These are phyloP conservation scores for Mimachlamys varia DNA, from an alignment of 2,888 invertebrate genomes.

Conservation along the genomic window DNA sequence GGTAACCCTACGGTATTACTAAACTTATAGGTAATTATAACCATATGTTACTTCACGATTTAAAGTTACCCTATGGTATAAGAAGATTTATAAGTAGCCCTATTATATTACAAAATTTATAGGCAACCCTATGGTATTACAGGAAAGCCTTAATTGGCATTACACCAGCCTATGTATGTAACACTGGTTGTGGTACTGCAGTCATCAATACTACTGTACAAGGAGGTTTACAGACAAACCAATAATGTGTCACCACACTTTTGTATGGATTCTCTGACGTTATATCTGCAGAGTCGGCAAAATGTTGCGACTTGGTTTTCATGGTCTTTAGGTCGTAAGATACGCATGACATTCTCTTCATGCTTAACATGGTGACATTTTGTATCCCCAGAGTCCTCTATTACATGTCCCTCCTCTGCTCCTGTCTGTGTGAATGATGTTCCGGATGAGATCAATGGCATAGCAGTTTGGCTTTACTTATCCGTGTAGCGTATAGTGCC, in stretches of 20 bases:
- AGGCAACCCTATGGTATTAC: background rate
- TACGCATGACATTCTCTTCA: background rate
- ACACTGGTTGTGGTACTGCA: background rate
- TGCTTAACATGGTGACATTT: background rate
- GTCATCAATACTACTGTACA: background rate
- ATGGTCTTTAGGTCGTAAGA: background rate
- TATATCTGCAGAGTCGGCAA: background rate
- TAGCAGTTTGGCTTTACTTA: conserved; percentile 14
- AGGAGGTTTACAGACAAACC: background rate
- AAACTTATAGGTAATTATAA: background rate
- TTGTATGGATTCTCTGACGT: background rate
- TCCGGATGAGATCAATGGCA: background rate
- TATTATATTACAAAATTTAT: background rate
- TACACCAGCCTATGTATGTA: background rate
- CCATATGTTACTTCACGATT: background rate
- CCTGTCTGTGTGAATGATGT: conserved; percentile 18
- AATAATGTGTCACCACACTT: background rate
- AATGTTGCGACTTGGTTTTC: background rate
- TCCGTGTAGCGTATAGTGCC: background rate
- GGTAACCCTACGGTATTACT: background rate
- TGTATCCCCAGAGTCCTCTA: background rate
- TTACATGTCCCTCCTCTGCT: background rate
- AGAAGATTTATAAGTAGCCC: background rate
- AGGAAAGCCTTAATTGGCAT: background rate
- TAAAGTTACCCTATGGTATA: background rate